A percentile compares a stretch with the other conserved stretches of the same genome.
Evolutionary conservation across 1,140 invertebrate genomes (phyloP).

Genomic region (Drosophila malerkotliana): DNA sequence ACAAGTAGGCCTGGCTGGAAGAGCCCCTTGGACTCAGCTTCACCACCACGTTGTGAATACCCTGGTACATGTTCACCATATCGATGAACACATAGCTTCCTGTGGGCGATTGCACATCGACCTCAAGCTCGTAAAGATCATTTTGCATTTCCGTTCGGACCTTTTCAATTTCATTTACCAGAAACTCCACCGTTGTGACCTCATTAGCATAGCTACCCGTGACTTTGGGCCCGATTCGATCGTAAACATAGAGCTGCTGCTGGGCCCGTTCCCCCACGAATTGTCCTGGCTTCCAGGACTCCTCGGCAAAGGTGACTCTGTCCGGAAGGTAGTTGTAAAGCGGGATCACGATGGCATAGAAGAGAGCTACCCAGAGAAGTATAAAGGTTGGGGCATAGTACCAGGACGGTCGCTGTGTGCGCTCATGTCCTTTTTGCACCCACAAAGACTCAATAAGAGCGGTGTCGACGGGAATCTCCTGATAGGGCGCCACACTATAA

Average conservation of each 20-base stretch:
- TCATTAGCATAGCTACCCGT: slow-evolving; percentile 88
- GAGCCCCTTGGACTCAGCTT: slow-evolving; percentile 86
- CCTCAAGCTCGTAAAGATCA: slow-evolving; percentile 64
- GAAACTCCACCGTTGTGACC: slow-evolving; percentile 85
- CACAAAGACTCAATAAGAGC: slow-evolving; percentile 18
- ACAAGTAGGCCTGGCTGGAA: slow-evolving; percentile 85
- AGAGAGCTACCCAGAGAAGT: slow-evolving; percentile 61
- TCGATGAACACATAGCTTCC: slow-evolving; percentile 90
- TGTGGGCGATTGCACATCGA: slow-evolving; percentile 85
- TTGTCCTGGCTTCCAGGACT: slow-evolving; percentile 31
- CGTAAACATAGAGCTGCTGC: slow-evolving; percentile 87
- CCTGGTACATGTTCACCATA: slow-evolving; percentile 89
- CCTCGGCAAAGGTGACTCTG: slow-evolving; percentile 45
- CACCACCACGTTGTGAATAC: slow-evolving; percentile 91
- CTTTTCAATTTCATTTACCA: slow-evolving; percentile 81
- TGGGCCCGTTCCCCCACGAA: slow-evolving; percentile 72
- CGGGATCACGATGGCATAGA: slow-evolving; percentile 70
- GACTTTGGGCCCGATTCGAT: slow-evolving; percentile 88
- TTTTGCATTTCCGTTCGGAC: slow-evolving; percentile 39
- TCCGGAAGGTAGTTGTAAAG: slow-evolving; percentile 61
- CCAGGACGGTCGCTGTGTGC: slow-evolving; percentile 43
- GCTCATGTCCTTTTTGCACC: slow-evolving; percentile 1
- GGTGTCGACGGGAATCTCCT: slow-evolving; percentile 20
- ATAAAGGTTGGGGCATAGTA: slow-evolving; percentile 68
- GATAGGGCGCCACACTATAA: slow-evolving; percentile 3